Conservation (phyloP, 2,888 invertebrate genomes). For the Plemyria rubiginata region DNA sequence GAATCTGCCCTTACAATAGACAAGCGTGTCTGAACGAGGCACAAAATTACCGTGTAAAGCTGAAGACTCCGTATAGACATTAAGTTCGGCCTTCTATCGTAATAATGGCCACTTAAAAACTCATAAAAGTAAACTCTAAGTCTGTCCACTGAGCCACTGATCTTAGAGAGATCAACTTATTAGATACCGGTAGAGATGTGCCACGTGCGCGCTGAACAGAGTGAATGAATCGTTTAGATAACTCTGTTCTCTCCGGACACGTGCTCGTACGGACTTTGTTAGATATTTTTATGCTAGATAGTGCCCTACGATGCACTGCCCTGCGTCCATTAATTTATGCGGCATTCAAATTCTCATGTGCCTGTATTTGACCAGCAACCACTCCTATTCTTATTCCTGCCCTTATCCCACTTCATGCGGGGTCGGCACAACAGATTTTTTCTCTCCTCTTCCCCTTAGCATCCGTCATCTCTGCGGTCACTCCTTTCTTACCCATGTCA, state of each 20-base stretch:
- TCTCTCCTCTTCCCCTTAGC: no score
- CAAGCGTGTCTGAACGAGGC: conserved; percentile 51
- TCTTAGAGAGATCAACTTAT: conserved; percentile 55
- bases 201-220: not conserved
- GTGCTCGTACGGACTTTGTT: no score
- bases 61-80: conserved; percentile 63
- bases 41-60: conserved; percentile 49
- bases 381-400: no score
- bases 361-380: no score
- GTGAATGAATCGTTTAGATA: not conserved
- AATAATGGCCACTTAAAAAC: conserved; percentile 80
- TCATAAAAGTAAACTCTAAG: conserved; percentile 73
- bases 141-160: conserved; percentile 54
- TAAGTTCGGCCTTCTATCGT: conserved; percentile 65
- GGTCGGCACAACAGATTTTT: no score
- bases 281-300: no score
- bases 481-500: no score
- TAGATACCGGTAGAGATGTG: conserved; percentile 30
- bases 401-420: no score
- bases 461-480: no score
- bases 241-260: not conserved
- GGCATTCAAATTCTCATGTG: no score
- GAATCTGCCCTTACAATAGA: not conserved
- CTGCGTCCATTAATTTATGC: no score
- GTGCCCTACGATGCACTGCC: no score